Evolutionary conservation across 2,888 invertebrate species (phyloP).

Genomic region (Drosophila longiperda): DNA sequence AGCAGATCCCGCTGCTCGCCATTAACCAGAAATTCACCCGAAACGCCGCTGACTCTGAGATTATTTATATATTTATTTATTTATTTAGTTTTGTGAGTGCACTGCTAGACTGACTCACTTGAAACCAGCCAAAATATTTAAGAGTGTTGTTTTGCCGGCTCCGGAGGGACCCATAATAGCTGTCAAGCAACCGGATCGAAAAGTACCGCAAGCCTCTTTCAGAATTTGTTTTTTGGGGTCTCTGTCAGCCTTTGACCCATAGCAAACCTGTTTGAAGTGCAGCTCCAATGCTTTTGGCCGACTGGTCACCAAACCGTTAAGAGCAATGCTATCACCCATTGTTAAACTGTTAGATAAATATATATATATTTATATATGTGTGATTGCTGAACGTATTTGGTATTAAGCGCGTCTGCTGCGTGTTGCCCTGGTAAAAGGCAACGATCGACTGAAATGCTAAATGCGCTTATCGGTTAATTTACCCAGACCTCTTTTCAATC

Average conservation of each 20-base stretch:
- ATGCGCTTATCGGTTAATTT: slow-evolving; percentile 30
- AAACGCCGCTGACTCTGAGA: slow-evolving; percentile 82
- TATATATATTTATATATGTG: not conserved
- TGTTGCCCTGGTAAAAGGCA: slow-evolving; percentile 1
- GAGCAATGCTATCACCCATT: slow-evolving; percentile 57
- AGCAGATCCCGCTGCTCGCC: slow-evolving; percentile 88
- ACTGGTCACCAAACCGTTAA: slow-evolving; percentile 28
- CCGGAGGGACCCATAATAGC: slow-evolving; percentile 90
- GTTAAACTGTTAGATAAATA: not conserved
- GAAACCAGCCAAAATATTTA: slow-evolving; percentile 90
- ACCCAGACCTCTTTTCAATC: not conserved
- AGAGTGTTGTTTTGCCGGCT: slow-evolving; percentile 91
- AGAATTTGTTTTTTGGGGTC: slow-evolving; percentile 84
- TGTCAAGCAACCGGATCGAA: slow-evolving; percentile 87
- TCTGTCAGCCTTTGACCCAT: slow-evolving; percentile 58
- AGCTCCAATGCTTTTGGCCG: slow-evolving; percentile 56
- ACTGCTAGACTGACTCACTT: slow-evolving; percentile 85
- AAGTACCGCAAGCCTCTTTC: slow-evolving; percentile 87
- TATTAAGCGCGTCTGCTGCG: slow-evolving; percentile 1
- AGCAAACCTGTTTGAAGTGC: slow-evolving; percentile 75
- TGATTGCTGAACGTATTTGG: not conserved
- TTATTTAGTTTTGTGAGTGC: too few species aligned
- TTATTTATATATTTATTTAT: not conserved
- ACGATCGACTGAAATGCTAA: slow-evolving; percentile 22
- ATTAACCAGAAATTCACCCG: slow-evolving; percentile 90